These are phyloP conservation scores for Campaea margaritaria DNA, from an alignment of 2,888 invertebrate genomes.

Conservation along the genomic window DNA sequence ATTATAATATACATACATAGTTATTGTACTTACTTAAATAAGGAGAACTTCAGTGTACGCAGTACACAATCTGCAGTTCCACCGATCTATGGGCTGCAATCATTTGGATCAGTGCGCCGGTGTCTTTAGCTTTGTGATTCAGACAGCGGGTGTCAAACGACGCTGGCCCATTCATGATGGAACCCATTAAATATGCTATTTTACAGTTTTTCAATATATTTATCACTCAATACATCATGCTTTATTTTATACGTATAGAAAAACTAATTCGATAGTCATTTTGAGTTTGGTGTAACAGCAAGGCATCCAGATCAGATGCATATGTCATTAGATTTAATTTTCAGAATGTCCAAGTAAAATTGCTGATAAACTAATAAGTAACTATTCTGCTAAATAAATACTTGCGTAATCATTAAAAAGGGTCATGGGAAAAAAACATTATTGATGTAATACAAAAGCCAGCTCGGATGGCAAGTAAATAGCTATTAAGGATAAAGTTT, in stretches of 20 bases:
- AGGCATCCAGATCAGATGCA: slow-evolving; percentile 17
- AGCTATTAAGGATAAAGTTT: too few species aligned
- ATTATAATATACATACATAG: slow-evolving; percentile 52
- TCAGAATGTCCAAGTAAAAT: too few species aligned
- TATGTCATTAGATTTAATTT: not conserved
- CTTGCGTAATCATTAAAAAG: too few species aligned
- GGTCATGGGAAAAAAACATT: too few species aligned
- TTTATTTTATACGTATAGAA: slow-evolving; percentile 4
- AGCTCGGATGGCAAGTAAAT: too few species aligned
- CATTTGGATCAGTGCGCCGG: not conserved
- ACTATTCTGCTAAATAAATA: too few species aligned
- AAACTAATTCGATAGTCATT: slow-evolving; percentile 11
- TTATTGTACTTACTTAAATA: slow-evolving; percentile 67
- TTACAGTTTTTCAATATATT: slow-evolving; percentile 10
- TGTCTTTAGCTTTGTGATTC: not conserved
- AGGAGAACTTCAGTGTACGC: slow-evolving; percentile 46
- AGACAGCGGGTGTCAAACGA: slow-evolving; percentile 4
- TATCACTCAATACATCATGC: slow-evolving; percentile 9
- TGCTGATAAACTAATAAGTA: too few species aligned
- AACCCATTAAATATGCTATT: slow-evolving; percentile 25
- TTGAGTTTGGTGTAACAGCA: slow-evolving; percentile 9
- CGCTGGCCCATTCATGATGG: slow-evolving; percentile 12
- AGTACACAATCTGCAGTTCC: slow-evolving; percentile 37
- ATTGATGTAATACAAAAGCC: too few species aligned
- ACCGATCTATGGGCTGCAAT: slow-evolving; percentile 13